Conservation (phyloP, 2,888 invertebrate genomes). For the Clusia tigrina region DNA sequence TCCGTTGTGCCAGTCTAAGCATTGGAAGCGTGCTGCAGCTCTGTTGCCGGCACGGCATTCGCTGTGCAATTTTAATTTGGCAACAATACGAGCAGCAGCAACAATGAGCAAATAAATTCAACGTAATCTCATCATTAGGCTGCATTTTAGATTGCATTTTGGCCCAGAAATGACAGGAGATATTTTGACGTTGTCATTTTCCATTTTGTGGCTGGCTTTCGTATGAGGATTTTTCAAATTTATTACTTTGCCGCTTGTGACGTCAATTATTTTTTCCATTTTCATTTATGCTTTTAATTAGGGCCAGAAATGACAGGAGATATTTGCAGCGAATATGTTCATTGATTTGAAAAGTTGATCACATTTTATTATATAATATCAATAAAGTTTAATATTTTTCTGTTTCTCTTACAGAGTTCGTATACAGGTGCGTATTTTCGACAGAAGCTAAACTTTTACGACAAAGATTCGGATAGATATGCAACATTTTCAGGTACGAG, state of each 20-base stretch:
- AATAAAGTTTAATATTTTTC: conserved; percentile 4
- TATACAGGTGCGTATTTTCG: conserved; percentile 63
- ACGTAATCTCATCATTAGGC: conserved; percentile 57
- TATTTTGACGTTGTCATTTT: conserved; percentile 45
- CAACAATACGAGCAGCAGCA: conserved; percentile 6
- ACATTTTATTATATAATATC: neutral
- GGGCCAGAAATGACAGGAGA: neutral
- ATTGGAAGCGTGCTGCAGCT: too few species aligned
- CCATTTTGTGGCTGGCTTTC: conserved; percentile 20
- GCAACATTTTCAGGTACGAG: conserved; percentile 59
- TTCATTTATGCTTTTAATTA: neutral
- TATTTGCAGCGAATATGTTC: neutral
- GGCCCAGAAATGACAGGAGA: conserved; percentile 39
- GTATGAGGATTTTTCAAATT: conserved; percentile 31
- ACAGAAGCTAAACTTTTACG: conserved; percentile 60
- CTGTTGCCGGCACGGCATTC: too few species aligned
- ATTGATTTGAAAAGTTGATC: neutral
- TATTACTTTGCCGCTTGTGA: conserved; percentile 21
- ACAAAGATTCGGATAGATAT: conserved; percentile 59
- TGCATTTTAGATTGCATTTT: conserved; percentile 43
- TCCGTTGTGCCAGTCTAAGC: conserved; percentile 12
- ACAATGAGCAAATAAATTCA: conserved; percentile 45
- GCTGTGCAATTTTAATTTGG: conserved; percentile 2
- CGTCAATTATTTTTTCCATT: neutral
- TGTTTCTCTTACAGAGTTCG: conserved; percentile 56